Conservation (phyloP, 2,113 vertebrate species). For the Myrmecobius fasciatus region DNA sequence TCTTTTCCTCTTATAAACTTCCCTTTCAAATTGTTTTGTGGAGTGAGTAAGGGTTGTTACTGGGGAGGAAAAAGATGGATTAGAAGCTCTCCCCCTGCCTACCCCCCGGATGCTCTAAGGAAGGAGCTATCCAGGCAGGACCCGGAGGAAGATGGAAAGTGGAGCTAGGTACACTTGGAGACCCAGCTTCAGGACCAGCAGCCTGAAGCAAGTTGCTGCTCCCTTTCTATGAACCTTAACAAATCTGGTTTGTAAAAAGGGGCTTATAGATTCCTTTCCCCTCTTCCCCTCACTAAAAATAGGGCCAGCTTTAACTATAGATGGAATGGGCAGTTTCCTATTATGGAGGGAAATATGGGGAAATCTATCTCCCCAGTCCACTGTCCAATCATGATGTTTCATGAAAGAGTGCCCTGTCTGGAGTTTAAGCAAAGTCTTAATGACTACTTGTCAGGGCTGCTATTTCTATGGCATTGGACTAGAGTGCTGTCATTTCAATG, state of each 20-base stretch:
- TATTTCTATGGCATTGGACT: neutral
- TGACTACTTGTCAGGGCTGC: neutral
- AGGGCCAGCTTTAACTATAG: neutral
- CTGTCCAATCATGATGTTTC: neutral
- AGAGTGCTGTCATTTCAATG: neutral
- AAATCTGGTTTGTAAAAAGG: neutral
- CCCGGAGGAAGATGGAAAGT: neutral
- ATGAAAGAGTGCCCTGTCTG: neutral
- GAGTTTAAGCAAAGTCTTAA: neutral
- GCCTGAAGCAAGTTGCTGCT: neutral
- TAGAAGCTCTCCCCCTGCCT: neutral
- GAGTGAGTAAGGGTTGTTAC: conserved; percentile 57
- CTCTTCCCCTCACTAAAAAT: neutral
- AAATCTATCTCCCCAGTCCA: neutral
- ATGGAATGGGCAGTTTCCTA: neutral
- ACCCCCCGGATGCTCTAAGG: neutral
- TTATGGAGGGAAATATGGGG: conserved; percentile 33
- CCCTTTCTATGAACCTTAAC: neutral
- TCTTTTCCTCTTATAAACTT: conserved; percentile 81
- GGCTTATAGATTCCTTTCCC: neutral
- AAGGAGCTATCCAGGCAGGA: neutral
- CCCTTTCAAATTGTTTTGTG: conserved; percentile 70
- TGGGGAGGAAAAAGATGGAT: neutral
- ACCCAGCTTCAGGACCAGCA: neutral
- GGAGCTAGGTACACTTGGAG: conserved; percentile 9